Evolutionary conservation across 2,797 vertebrate species (phyloP).

Genomic region (Epinephelus coioides): DNA sequence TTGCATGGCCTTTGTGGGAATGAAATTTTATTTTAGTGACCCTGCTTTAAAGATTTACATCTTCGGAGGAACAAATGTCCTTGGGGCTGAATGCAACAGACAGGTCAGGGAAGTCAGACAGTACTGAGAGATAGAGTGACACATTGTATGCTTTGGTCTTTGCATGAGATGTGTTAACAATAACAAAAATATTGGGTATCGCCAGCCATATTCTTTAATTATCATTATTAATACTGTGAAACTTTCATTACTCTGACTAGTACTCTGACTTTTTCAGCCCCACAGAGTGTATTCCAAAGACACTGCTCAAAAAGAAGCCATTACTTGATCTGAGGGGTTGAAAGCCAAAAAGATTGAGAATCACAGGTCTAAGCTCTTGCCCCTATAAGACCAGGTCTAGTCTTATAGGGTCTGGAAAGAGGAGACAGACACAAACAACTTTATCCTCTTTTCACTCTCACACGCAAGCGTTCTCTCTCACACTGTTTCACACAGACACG

Average conservation of each 20-base stretch:
- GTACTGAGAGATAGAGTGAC: background rate
- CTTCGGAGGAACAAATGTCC: background rate
- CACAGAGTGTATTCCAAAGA: background rate
- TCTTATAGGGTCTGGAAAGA: no score
- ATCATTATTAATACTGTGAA: background rate
- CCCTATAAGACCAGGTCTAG: no score
- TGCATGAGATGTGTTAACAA: background rate
- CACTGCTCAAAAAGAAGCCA: background rate
- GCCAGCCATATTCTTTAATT: no score
- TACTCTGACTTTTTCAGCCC: background rate
- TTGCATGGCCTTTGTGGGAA: background rate
- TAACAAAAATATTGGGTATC: no score
- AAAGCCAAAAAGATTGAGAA: background rate
- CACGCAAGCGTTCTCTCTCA: no score
- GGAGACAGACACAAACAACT: no score
- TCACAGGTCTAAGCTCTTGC: no score
- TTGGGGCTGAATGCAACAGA: background rate
- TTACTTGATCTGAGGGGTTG: background rate
- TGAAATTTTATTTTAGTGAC: background rate
- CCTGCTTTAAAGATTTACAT: background rate
- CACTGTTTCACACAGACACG: no score
- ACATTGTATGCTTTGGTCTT: background rate
- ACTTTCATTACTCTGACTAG: background rate
- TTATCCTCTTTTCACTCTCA: no score
- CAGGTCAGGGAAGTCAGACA: background rate